Evolutionary conservation across 2,888 invertebrate genomes (phyloP), one percentile per base, ranked within the genome.

Genomic region (Cylloceria caligata): DNA sequence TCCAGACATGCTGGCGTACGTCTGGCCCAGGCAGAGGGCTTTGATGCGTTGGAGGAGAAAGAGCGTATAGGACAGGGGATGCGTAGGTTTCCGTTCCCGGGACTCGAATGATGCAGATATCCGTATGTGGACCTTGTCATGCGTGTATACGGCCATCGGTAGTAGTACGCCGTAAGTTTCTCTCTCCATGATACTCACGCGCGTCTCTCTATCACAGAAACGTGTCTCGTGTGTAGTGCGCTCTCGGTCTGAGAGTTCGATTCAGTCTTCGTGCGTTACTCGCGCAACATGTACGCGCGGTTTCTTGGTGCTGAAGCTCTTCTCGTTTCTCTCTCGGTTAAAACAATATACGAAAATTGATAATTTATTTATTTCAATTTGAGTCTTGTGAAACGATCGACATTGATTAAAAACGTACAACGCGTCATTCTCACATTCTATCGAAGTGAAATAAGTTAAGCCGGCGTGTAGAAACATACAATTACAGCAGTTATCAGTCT

Each of bases 211-310:
- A 74, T 67, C 72, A 65, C 57, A 69, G 69, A 77, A 64, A 65
- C 67, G 76, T 80, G 84, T 65, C 72, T 42, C 76, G 42, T 65
- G 64, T 45, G 62, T 57, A 36, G 62, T 45, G n/a, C n/a, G n/a
- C n/a, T n/a, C n/a, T n/a, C 67, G 71, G 52, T 55, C 19, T 62
- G 69, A 64, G 65, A 36, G 27, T 47, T 30, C 21, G 49, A 64
- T 69, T 81, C 85, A 87, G 87, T 87, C 83, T 64, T 62, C 78
- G 83, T 80, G 83, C 84, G 85, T 78, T 67, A 64, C 75, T 69
- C 85, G 83, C 57, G 74, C 81, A 77, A 49, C 73, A 60, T 76
- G 80, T 36, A 81, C 71, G 72, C 72, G 24, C 11, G 55, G n/a
- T 64, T 27, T 47, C 42, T 47, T 45, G n/a, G 21, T 57, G 30